Conservation (phyloP, 2,888 invertebrate species). For the Oscheius sp. region DNA sequence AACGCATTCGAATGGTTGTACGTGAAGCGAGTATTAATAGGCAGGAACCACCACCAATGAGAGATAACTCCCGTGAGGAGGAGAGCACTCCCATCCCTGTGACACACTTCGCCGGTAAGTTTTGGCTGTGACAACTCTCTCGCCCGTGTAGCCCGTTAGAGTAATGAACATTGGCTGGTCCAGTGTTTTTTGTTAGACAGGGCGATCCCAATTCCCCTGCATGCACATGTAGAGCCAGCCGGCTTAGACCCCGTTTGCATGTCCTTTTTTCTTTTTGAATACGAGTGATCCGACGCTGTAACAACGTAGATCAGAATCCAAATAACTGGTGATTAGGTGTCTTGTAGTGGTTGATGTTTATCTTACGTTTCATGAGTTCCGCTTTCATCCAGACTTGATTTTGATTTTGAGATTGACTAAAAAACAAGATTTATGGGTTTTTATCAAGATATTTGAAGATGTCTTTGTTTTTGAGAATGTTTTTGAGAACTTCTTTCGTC, state of each 20-base stretch:
- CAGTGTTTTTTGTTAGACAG: neutral
- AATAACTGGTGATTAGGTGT: neutral
- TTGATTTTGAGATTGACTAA: no score
- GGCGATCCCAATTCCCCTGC: neutral
- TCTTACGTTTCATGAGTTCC: no score
- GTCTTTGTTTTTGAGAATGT: no score
- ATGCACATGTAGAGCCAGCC: slow-evolving; percentile 24
- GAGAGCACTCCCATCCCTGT: slow-evolving; percentile 59
- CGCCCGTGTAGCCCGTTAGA: neutral
- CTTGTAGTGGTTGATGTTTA: no score
- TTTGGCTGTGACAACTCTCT: slow-evolving; percentile 9
- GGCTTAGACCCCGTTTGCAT: neutral
- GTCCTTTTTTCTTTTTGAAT: no score
- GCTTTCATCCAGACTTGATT: no score
- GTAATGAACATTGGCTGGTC: slow-evolving; percentile 1
- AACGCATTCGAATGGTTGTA: slow-evolving; percentile 86
- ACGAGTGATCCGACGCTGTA: no score
- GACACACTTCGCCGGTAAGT: slow-evolving; percentile 69
- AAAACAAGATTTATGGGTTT: no score
- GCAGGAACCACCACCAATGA: neutral
- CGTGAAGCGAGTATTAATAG: slow-evolving; percentile 57
- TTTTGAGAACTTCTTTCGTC: no score
- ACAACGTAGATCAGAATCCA: neutral
- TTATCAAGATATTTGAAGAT: no score
- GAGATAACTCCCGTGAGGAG: slow-evolving; percentile 1